Evolutionary conservation across 2,797 vertebrate genomes (phyloP).

Genomic region (Syngnathus acus): DNA sequence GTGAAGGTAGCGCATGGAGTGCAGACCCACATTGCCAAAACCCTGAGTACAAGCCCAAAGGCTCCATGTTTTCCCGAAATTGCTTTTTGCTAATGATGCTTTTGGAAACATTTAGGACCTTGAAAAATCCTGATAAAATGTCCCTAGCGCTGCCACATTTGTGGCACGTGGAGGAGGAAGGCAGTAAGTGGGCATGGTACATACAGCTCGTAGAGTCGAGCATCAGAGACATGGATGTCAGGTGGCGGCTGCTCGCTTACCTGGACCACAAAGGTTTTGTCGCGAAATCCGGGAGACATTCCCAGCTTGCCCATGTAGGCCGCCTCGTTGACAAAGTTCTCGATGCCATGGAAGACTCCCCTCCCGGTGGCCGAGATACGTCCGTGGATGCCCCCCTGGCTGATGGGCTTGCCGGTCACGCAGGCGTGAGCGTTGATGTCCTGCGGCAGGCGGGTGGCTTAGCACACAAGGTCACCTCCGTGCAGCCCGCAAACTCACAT

Average conservation of each 20-base stretch:
- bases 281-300: constrained; percentile 86
- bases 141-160: no score
- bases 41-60: constrained; percentile 64
- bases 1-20: constrained; percentile 93
- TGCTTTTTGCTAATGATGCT: no score
- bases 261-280: constrained; percentile 94
- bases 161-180: no score
- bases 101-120: no score
- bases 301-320: constrained; percentile 90
- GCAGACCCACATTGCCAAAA: constrained; percentile 91
- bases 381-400: constrained; percentile 92
- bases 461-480: neutral
- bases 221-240: no score
- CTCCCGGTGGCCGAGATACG: constrained; percentile 91
- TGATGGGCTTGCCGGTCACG: constrained; percentile 95
- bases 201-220: no score
- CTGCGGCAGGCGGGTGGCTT: constrained; percentile 44
- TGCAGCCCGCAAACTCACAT: constrained; percentile 68
- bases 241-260: constrained; percentile 49
- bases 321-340: constrained; percentile 94
- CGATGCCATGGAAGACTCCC: constrained; percentile 93
- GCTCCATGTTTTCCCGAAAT: no score
- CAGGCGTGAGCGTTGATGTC: constrained; percentile 94
- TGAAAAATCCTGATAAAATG: no score
- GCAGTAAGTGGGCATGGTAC: no score